Conservation (phyloP, 2,113 vertebrate genomes). For the Seriola dumerili region DNA sequence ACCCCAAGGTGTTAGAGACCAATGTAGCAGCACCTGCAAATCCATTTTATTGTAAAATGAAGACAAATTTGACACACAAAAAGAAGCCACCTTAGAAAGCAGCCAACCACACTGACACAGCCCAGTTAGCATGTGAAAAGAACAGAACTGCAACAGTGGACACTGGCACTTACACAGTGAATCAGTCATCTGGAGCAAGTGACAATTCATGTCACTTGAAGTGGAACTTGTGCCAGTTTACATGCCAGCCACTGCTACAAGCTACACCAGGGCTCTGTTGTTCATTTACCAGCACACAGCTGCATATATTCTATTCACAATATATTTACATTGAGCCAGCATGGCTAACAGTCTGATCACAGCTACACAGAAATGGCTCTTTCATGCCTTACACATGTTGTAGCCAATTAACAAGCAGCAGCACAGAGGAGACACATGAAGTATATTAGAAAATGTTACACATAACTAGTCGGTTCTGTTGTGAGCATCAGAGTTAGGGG, state of each 20-base stretch:
- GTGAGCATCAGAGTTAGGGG: too few species aligned
- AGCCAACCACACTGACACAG: neutral
- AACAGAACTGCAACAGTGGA: neutral
- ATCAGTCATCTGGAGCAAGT: neutral
- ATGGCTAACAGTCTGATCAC: conserved; percentile 5
- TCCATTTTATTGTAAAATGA: neutral
- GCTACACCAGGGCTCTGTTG: conserved; percentile 6
- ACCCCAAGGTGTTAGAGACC: neutral
- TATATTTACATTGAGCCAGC: conserved; percentile 10
- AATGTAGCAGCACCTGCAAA: neutral
- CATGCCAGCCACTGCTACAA: neutral
- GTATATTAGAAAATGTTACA: neutral
- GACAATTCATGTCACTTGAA: conserved; percentile 12
- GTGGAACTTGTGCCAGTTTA: conserved; percentile 18
- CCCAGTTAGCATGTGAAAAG: neutral
- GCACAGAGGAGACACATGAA: neutral
- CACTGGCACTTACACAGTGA: neutral
- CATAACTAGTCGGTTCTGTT: too few species aligned
- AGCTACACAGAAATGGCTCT: neutral
- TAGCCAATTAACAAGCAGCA: too few species aligned
- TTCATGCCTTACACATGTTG: neutral
- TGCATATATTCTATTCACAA: neutral
- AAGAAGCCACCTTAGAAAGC: neutral
- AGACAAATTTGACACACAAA: neutral
- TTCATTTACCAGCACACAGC: neutral